Evolutionary conservation across 2,888 invertebrate species (phyloP).

Genomic region (Girardia tigrina): DNA sequence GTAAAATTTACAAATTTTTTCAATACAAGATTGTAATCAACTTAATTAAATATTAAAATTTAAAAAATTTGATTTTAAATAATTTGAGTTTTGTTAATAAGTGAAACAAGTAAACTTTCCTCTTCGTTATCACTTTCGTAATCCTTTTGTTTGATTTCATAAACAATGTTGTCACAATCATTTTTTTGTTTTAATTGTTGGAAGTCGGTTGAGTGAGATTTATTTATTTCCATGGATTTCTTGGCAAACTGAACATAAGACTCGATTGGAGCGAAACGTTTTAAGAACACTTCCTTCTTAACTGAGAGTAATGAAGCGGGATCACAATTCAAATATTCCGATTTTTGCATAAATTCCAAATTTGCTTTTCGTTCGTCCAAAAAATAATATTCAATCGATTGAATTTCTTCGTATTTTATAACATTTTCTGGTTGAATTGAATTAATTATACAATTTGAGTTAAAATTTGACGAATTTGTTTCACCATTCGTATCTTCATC

Average conservation of each 20-base stretch:
- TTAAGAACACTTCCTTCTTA: background rate
- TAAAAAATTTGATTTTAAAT: background rate
- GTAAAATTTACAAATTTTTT: background rate
- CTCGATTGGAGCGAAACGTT: background rate
- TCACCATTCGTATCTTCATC: background rate
- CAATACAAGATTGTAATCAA: background rate
- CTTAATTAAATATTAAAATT: background rate
- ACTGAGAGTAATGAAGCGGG: background rate
- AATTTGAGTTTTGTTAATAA: background rate
- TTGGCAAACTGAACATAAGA: background rate
- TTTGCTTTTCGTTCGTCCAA: background rate
- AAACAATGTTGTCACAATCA: background rate
- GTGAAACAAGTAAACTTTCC: background rate
- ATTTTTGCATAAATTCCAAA: background rate
- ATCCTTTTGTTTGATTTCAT: no score
- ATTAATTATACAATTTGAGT: background rate
- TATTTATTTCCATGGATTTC: no score
- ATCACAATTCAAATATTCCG: background rate
- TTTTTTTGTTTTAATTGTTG: background rate
- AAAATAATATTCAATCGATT: background rate
- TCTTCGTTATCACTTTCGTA: background rate
- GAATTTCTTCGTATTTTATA: background rate
- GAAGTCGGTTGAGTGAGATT: no score
- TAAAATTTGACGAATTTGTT: background rate
- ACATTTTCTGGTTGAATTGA: no score